Evolutionary conservation across 1,140 invertebrate genomes (phyloP).

Genomic region (Lasaia peninsularis): DNA sequence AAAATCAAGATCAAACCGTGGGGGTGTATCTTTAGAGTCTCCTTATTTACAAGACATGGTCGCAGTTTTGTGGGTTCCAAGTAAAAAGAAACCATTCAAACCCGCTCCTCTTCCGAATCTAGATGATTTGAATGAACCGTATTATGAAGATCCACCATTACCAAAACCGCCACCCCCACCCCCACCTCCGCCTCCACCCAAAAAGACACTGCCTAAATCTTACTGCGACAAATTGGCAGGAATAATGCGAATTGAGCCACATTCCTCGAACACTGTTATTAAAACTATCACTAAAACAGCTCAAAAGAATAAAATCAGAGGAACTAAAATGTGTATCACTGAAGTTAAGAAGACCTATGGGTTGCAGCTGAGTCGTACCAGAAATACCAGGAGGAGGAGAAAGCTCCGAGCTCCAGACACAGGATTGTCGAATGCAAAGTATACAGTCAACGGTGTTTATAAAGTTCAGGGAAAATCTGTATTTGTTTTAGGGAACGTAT

Average conservation of each 20-base stretch:
- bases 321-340: conserved; percentile 40
- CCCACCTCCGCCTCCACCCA: conserved; percentile 45
- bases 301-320: conserved; percentile 28
- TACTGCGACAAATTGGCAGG: conserved; percentile 57
- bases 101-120: conserved; percentile 53
- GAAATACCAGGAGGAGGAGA: conserved; percentile 35
- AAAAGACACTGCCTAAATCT: conserved; percentile 41
- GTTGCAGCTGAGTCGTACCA: conserved; percentile 29
- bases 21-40: conserved; percentile 37
- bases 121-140: conserved; percentile 53
- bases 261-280: conserved; percentile 36
- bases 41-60: conserved; percentile 57
- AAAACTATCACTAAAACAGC: conserved; percentile 38
- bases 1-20: conserved; percentile 37
- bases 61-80: conserved; percentile 41
- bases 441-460: conserved; percentile 52
- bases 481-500: conserved; percentile 45
- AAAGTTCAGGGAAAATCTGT: conserved; percentile 39
- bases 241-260: conserved; percentile 39
- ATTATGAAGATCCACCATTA: conserved; percentile 50
- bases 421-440: conserved; percentile 50
- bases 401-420: conserved; percentile 47
- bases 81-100: conserved; percentile 31
- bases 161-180: conserved; percentile 49
- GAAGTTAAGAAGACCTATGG: conserved; percentile 54